phyloP scores from a whole-genome alignment of 2,113 vertebrate species.

The Bagarius yarrelli region DNA sequence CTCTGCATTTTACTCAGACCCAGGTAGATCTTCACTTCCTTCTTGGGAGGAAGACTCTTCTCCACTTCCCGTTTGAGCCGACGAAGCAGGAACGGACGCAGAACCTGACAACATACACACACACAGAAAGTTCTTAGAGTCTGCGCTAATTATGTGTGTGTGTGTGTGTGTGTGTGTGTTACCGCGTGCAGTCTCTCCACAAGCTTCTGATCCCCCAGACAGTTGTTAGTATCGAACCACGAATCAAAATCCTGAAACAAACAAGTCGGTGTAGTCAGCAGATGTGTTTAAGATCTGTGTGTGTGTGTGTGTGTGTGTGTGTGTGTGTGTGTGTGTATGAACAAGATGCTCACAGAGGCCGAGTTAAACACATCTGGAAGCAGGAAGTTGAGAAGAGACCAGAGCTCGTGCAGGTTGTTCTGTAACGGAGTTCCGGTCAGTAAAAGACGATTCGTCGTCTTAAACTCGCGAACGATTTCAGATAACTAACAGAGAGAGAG shows the following conservation, averaged over 20 bases:
- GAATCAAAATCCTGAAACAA: conserved; percentile 84
- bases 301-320: conserved; percentile 2
- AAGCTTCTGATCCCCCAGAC: conserved; percentile 86
- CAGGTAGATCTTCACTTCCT: conserved; percentile 88
- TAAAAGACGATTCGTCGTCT: conserved; percentile 85
- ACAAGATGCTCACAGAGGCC: conserved; percentile 72
- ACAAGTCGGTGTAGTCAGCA: not conserved
- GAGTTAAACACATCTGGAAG: conserved; percentile 90
- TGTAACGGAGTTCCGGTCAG: conserved; percentile 86
- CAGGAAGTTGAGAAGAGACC: conserved; percentile 88
- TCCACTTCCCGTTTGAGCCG: conserved; percentile 90
- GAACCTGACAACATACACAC: conserved; percentile 68
- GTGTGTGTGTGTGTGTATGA: conserved; percentile 15
- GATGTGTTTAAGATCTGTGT: not conserved
- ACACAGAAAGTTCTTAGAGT: not conserved
- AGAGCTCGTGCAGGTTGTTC: conserved; percentile 88
- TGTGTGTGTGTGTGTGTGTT: conserved; percentile 56
- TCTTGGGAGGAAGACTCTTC: conserved; percentile 86
- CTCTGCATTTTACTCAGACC: conserved; percentile 90
- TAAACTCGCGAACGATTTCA: conserved; percentile 88
- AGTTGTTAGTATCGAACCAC: conserved; percentile 92
- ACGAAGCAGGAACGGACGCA: conserved; percentile 85
- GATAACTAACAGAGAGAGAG: conserved; percentile 71
- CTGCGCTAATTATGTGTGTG: not conserved
- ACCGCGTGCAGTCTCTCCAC: conserved; percentile 87